Evolutionary conservation across 1,140 invertebrate genomes (phyloP).

Genomic region (Choristoneura fumiferana): DNA sequence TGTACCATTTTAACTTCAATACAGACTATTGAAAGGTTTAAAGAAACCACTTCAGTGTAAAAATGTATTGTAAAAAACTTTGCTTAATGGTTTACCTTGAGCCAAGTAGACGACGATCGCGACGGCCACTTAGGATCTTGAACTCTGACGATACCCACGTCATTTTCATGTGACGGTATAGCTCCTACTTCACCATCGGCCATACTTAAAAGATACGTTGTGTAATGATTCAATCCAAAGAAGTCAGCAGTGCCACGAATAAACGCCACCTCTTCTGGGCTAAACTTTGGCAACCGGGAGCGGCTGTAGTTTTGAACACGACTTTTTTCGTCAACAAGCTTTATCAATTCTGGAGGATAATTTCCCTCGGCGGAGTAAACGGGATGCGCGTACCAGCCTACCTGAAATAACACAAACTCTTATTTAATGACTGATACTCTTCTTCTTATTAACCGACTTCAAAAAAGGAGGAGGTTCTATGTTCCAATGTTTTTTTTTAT

Average conservation of each 20-base stretch:
- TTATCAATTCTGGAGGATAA: constrained; percentile 83
- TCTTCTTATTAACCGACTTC: no score
- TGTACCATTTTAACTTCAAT: no score
- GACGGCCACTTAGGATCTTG: constrained; percentile 75
- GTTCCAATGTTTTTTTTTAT: no score
- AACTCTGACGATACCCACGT: constrained; percentile 67
- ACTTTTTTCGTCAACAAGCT: constrained; percentile 80
- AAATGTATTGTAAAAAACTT: no score
- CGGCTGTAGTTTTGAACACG: constrained; percentile 79
- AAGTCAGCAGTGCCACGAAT: constrained; percentile 79
- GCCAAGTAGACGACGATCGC: constrained; percentile 70
- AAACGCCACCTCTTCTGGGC: constrained; percentile 79
- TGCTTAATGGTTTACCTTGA: constrained; percentile 55
- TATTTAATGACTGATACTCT: no score
- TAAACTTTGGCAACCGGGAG: constrained; percentile 83
- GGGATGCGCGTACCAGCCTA: constrained; percentile 84
- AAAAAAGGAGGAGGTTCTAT: no score
- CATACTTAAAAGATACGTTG: constrained; percentile 72
- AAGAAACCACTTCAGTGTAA: no score
- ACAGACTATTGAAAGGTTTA: no score
- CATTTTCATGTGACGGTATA: constrained; percentile 72
- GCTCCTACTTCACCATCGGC: constrained; percentile 59
- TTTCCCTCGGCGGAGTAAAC: constrained; percentile 82
- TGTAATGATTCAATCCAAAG: constrained; percentile 82
- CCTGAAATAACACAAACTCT: constrained; percentile 50